Conservation (phyloP, 2,797 vertebrate species). For the Lophotriccus pileatus region DNA sequence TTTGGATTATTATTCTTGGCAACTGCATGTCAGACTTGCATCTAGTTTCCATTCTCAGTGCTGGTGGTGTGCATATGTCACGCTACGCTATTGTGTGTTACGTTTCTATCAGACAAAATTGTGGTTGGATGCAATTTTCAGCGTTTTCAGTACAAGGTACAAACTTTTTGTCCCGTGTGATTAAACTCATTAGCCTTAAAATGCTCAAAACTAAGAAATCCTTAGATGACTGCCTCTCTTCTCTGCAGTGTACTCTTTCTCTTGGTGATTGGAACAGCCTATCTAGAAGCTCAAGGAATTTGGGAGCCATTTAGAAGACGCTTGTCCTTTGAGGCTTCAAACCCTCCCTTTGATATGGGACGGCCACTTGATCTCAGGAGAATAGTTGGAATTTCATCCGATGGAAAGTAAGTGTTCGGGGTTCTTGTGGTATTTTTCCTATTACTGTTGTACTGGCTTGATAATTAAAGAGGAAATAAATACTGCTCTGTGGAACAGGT, state of each 20-base stretch:
- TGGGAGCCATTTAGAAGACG: slow-evolving; percentile 96
- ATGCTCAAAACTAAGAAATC: background rate
- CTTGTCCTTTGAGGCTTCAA: slow-evolving; percentile 90
- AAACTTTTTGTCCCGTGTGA: background rate
- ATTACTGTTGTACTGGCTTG: no score
- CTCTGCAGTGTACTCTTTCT: slow-evolving; percentile 90
- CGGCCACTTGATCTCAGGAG: slow-evolving; percentile 98
- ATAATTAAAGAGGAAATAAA: no score
- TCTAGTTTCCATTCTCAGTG: background rate
- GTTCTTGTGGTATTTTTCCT: background rate
- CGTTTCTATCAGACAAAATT: background rate
- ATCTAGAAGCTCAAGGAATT: slow-evolving; percentile 97
- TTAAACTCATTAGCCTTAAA: background rate
- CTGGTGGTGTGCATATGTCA: background rate
- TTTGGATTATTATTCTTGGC: background rate
- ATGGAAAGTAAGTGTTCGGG: slow-evolving; percentile 84
- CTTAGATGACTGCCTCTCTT: background rate
- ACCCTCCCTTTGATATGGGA: slow-evolving; percentile 89
- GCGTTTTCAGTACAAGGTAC: background rate
- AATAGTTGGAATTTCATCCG: slow-evolving; percentile 93
- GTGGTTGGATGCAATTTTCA: background rate
- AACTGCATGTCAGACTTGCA: background rate
- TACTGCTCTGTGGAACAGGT: background rate
- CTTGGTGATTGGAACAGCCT: slow-evolving; percentile 93
- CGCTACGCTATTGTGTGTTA: background rate